Conservation (phyloP, 1,140 invertebrate genomes). For the Leptoteleia sp. region DNA sequence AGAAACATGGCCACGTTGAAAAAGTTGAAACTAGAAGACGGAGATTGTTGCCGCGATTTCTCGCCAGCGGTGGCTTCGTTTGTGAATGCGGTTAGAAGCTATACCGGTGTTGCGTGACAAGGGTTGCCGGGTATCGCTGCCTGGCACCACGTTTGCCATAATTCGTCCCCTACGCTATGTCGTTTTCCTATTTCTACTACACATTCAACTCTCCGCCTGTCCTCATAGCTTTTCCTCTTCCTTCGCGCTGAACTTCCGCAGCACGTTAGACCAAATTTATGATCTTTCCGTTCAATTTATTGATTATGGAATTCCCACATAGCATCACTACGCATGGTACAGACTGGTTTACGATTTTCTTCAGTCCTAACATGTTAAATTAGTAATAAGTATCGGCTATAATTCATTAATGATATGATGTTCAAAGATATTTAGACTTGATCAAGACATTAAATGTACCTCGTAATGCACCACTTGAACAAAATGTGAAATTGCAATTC, state of each 20-base stretch:
- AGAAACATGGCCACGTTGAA: constrained; percentile 12
- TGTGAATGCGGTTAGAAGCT: constrained; percentile 47
- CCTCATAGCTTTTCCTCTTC: constrained; percentile 57
- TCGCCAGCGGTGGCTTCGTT: constrained; percentile 60
- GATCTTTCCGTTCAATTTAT: constrained; percentile 13
- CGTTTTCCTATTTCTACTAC: constrained; percentile 54
- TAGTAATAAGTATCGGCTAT: too few relatives aligned
- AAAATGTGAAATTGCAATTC: too few relatives aligned
- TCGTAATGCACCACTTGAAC: too few relatives aligned
- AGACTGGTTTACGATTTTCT: constrained; percentile 23
- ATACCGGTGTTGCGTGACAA: constrained; percentile 74
- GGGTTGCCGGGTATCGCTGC: constrained; percentile 73
- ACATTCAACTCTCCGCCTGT: constrained; percentile 51
- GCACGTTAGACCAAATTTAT: constrained; percentile 29
- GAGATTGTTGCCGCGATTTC: constrained; percentile 64
- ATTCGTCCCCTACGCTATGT: constrained; percentile 69
- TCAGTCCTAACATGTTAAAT: too few relatives aligned
- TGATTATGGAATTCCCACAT: constrained; percentile 40
- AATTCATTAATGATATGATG: too few relatives aligned
- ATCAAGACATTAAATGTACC: too few relatives aligned
- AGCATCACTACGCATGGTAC: neutral
- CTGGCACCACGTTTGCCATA: constrained; percentile 78
- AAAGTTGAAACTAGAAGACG: constrained; percentile 65
- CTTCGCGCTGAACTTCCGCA: constrained; percentile 20
- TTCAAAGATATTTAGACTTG: too few relatives aligned